Evolutionary conservation across 92 coral and sea anemone genomes (phyloP), one percentile per base, ranked within the genome.

Genomic region (Porites cylindrica): DNA sequence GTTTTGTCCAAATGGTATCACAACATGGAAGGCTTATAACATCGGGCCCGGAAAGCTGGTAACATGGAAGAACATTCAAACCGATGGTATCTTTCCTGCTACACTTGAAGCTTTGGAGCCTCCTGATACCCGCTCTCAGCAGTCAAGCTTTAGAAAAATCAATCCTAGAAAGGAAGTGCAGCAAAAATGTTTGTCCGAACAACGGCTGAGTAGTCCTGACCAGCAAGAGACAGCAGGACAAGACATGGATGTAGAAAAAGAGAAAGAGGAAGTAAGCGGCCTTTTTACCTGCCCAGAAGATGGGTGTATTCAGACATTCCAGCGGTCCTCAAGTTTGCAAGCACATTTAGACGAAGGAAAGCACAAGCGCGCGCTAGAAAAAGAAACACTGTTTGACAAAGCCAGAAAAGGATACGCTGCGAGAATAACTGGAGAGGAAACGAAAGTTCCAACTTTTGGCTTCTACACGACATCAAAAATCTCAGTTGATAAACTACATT

Each of bases 321-420:
- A 53, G 73, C 85, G 66, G 80, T 76, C 80, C 17, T 76, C 73
- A 16, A 17, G 13, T 10, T 79, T 79, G 43, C 83, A 83, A 43
- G 88, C 79, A 32, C 82, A 76, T 76, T 77, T 85, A 76, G 82
- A 85, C 20, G 83, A 18, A 20, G 83, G 77, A 88, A 23, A 23
- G 43, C 82, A 85, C 50, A 85, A 77, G 70, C 89, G 62, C 51
- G 77, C 89, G 18, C 74, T 61, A 20, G 89, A 70, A 61, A 80
- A 66, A 71, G 85, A 70, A 79, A 86, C 79, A 14, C 61, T 86
- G 78, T 58, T 82, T 19, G 84, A 89, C 88, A 83, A 82, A 85
- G 84, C 92, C 80, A 83, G 71, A 59, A 68, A 78, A 89, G 88
- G 83, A 70, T 85, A 85, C 70, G 89, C 76, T 7, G 79, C 70